Evolutionary conservation across 2,888 invertebrate genomes (phyloP), one percentile per base, ranked within the genome.

Genomic region (Cristatella mucedo): DNA sequence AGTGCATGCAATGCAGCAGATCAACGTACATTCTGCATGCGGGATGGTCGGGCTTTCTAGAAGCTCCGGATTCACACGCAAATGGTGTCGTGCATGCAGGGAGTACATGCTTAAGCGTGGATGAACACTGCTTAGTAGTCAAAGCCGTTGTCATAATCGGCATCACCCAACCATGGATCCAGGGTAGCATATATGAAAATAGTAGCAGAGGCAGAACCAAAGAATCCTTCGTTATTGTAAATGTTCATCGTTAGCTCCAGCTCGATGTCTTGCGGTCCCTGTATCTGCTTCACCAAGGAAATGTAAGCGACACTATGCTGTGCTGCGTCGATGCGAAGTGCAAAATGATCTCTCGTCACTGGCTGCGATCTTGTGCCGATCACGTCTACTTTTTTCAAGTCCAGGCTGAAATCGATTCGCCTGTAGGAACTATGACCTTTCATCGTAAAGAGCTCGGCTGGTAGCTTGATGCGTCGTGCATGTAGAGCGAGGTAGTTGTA

Each of bases 401-500:
- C 74, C 51, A 89, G 72, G 37, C 74, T 73, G 62, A 89, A 91
- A 44, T 76, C 75, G 41, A 81, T 77, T 21, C 71, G 72, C 2
- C 80, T 77, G 21, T 74, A 73, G 3, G 74, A 78, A 26, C 72
- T 68, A 0, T 83, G 83, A 0, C 86, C 86, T 20, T 80, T 73
- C 74, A 93, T 80, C 6, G 83, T 83, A 66, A 93, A 91, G 6
- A 93, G 70, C 40, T 82, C 80, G 44, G 68, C 55, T 1, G 69
- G 52, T 19, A 68, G 57, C 41, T 63, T 60, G 33, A 69, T 61
- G 38, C 56, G 56, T n/a, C 82, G 80, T 19, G 86, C 81, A 0
- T 84, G 82, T 54, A 95, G 78, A 1, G 87, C 82, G 52, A 95
- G 81, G 66, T 84, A 93, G 67, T 91, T 87, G 70, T 80, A 87